phyloP scores from a whole-genome alignment of 1,140 invertebrate genomes.

The Notospermus geniculatus region DNA sequence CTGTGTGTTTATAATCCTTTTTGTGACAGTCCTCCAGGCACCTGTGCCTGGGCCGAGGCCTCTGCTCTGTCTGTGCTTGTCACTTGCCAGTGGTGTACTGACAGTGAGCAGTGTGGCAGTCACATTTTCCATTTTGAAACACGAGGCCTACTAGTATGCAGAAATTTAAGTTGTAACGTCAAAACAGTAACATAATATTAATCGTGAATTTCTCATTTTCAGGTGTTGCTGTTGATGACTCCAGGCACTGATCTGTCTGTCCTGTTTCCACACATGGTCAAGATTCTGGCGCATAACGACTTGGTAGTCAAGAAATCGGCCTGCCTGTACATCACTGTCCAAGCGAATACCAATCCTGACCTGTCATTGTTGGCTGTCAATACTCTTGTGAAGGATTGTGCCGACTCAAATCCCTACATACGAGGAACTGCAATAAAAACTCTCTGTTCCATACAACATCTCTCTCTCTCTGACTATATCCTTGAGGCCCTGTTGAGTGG shows the following conservation, averaged over 20 bases:
- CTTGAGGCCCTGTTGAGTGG: conserved; percentile 20
- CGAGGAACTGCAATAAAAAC: conserved; percentile 35
- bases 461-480: conserved; percentile 27
- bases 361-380: conserved; percentile 36
- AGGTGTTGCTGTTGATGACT: conserved; percentile 18
- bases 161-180: too few relatives aligned
- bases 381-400: conserved; percentile 33
- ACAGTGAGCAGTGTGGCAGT: too few relatives aligned
- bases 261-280: conserved; percentile 30
- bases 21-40: too few relatives aligned
- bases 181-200: too few relatives aligned
- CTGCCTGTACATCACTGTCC: conserved; percentile 27
- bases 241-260: conserved; percentile 18
- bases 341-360: conserved; percentile 25
- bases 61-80: too few relatives aligned
- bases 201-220: background rate
- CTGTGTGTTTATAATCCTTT: too few relatives aligned
- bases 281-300: conserved; percentile 37
- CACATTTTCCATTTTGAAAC: too few relatives aligned
- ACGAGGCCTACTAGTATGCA: too few relatives aligned
- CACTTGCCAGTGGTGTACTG: too few relatives aligned
- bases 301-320: conserved; percentile 37
- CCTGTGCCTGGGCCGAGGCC: too few relatives aligned
- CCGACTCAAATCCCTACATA: conserved; percentile 34
- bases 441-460: conserved; percentile 29